A percentile compares a stretch with the other conserved stretches of the same genome.
Conservation (phyloP, 1,140 invertebrate genomes). For the Mesaphorura yosii region DNA sequence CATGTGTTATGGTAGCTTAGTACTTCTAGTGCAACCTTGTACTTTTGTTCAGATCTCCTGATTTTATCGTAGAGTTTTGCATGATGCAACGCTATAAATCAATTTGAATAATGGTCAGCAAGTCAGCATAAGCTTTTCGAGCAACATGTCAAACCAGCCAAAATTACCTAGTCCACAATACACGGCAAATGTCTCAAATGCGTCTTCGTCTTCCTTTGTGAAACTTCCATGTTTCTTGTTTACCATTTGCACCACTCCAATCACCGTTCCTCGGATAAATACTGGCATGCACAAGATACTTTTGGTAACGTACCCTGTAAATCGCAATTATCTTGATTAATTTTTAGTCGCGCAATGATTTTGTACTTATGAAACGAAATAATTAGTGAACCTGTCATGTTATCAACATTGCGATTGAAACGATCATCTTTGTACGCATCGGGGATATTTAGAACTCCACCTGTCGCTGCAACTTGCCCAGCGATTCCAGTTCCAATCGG, state of each 20-base stretch:
- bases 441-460: slow-evolving; percentile 61
- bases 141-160: too few relatives aligned
- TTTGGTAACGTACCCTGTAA: slow-evolving; percentile 61
- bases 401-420: slow-evolving; percentile 67
- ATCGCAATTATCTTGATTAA: too few relatives aligned
- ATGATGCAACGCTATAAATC: slow-evolving; percentile 72
- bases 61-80: slow-evolving; percentile 77
- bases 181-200: slow-evolving; percentile 72
- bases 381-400: too few relatives aligned
- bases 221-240: slow-evolving; percentile 23
- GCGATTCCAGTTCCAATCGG: slow-evolving; percentile 52
- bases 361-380: too few relatives aligned
- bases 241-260: slow-evolving; percentile 71
- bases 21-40: slow-evolving; percentile 66
- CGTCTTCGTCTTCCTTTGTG: slow-evolving; percentile 55
- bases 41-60: slow-evolving; percentile 67
- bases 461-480: slow-evolving; percentile 60
- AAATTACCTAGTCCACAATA: slow-evolving; percentile 75
- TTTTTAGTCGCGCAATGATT: too few relatives aligned
- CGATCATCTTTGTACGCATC: slow-evolving; percentile 66
- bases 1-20: slow-evolving; percentile 65
- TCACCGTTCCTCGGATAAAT: slow-evolving; percentile 51
- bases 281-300: slow-evolving; percentile 78
- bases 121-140: too few relatives aligned
- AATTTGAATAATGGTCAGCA: too few relatives aligned